These are phyloP conservation scores for Sphinx pinastri DNA, from an alignment of 2,888 invertebrate species.

Conservation along the genomic window DNA sequence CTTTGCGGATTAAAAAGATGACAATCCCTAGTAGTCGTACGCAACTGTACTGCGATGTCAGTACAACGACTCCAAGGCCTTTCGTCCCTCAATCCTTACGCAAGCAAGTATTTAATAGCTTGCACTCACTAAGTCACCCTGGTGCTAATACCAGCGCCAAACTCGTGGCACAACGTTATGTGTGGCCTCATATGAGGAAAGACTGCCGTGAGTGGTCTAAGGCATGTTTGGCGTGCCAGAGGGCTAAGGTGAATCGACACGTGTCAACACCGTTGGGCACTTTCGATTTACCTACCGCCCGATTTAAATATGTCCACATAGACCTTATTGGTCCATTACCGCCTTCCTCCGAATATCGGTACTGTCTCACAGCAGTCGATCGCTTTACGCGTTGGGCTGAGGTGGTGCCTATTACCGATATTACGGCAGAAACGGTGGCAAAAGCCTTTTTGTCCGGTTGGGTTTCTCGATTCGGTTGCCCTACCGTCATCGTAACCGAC, in stretches of 20 bases:
- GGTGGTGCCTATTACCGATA: constrained; percentile 25
- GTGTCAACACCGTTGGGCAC: constrained; percentile 8
- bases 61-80: constrained; percentile 29
- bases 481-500: constrained; percentile 49
- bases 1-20: background rate
- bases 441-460: constrained; percentile 43
- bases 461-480: constrained; percentile 43
- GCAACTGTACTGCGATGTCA: background rate
- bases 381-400: constrained; percentile 29
- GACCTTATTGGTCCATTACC: constrained; percentile 38
- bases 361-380: constrained; percentile 39
- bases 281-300: constrained; percentile 3
- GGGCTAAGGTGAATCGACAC: constrained; percentile 8
- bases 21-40: background rate
- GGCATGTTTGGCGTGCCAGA: background rate
- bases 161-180: constrained; percentile 34
- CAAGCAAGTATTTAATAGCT: constrained; percentile 27
- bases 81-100: constrained; percentile 30
- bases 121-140: constrained; percentile 34
- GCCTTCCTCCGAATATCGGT: constrained; percentile 32
- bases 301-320: constrained; percentile 35
- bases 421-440: constrained; percentile 44
- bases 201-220: constrained; percentile 8
- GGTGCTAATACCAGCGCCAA: no score
- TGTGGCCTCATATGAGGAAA: constrained; percentile 37